These are phyloP conservation scores for Sthenelais limicola DNA, from an alignment of 2,888 invertebrate species.

Conservation along the genomic window DNA sequence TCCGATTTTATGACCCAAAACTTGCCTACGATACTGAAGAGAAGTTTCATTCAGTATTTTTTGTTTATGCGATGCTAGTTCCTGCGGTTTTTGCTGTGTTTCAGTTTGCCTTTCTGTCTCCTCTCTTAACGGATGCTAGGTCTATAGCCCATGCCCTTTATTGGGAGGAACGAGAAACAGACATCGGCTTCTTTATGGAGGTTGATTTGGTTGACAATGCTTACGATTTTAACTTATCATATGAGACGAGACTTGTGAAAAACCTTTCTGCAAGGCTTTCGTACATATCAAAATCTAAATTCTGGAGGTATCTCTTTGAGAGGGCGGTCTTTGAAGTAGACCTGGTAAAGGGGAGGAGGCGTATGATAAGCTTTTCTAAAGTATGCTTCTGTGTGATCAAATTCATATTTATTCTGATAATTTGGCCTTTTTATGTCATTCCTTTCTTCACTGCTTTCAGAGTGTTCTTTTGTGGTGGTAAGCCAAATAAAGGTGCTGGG, in stretches of 20 bases:
- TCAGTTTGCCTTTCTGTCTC: conserved; percentile 13
- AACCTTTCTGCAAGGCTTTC: conserved; percentile 6
- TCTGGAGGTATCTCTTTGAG: conserved; percentile 22
- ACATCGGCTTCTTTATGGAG: not conserved
- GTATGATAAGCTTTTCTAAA: too few species aligned
- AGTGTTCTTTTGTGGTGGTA: not conserved
- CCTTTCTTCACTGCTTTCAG: conserved; percentile 10
- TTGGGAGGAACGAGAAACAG: conserved; percentile 14
- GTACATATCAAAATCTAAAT: not conserved
- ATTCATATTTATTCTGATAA: not conserved
- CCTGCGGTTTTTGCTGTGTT: not conserved
- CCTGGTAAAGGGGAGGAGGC: too few species aligned
- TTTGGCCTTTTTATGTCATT: conserved; percentile 14
- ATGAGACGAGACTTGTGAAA: not conserved
- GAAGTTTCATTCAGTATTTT: not conserved
- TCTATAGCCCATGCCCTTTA: conserved; percentile 16
- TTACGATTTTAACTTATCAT: conserved; percentile 8
- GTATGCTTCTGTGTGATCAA: too few species aligned
- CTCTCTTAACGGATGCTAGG: not conserved
- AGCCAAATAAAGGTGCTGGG: not conserved
- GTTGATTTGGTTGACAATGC: not conserved
- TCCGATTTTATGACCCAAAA: not conserved
- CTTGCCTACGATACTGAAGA: not conserved
- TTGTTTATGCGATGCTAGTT: not conserved
- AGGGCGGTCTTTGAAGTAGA: not conserved